Percentiles rank a stretch among this genome's conserved stretches.
phyloP scores from a whole-genome alignment of 2,888 invertebrate species.

The Galerucella calmariensis region DNA sequence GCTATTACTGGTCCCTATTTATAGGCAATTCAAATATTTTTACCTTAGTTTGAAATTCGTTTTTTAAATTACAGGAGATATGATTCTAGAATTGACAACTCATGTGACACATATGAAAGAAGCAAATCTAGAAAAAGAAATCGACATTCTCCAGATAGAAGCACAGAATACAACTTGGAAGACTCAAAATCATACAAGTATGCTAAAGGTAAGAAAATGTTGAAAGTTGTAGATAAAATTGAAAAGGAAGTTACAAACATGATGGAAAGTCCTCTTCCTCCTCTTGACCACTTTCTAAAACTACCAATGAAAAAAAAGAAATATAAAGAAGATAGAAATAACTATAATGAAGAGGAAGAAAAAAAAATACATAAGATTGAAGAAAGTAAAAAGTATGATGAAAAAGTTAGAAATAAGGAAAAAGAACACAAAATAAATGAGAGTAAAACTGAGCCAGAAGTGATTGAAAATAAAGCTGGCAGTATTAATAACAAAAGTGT shows the following conservation, averaged over 20 bases:
- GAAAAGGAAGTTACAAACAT: slow-evolving; percentile 7
- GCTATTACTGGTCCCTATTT: too few species aligned
- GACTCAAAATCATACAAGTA: neutral
- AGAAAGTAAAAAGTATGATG: neutral
- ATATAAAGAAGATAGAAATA: neutral
- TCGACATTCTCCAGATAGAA: neutral
- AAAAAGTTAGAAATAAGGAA: neutral
- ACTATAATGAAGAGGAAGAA: neutral
- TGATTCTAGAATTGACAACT: neutral
- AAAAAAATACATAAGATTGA: neutral
- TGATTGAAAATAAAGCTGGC: neutral
- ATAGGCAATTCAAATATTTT: neutral
- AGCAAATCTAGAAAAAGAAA: neutral
- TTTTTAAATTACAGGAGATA: slow-evolving; percentile 4
- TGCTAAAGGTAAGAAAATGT: slow-evolving; percentile 8
- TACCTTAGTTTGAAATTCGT: neutral
- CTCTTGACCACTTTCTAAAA: neutral
- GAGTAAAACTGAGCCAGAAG: neutral
- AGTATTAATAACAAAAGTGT: neutral
- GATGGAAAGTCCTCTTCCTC: neutral
- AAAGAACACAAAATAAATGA: neutral
- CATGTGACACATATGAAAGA: neutral
- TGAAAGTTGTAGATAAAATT: slow-evolving; percentile 6
- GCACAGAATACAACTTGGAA: neutral
- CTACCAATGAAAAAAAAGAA: neutral